Conservation (phyloP, 2,888 invertebrate species). For the Ennomos erosarius region DNA sequence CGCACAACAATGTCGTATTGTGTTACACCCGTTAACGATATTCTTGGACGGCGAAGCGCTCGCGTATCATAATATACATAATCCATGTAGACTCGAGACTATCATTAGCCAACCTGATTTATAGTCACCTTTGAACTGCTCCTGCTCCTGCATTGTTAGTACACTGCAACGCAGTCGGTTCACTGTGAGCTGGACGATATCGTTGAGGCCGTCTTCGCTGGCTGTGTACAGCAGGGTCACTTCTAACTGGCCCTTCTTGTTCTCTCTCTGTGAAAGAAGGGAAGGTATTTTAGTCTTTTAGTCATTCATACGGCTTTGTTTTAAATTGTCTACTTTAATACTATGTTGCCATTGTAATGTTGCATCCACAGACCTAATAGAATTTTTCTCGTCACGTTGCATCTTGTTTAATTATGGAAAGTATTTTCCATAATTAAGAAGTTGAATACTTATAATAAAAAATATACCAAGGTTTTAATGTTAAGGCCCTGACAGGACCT, state of each 20-base stretch:
- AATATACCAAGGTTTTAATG: too few relatives aligned
- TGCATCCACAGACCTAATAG: too few relatives aligned
- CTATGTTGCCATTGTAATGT: too few relatives aligned
- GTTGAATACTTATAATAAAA: too few relatives aligned
- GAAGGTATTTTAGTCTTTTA: slow-evolving; percentile 10
- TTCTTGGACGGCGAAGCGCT: slow-evolving; percentile 7
- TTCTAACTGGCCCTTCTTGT: slow-evolving; percentile 88
- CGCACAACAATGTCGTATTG: slow-evolving; percentile 31
- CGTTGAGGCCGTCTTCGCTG: slow-evolving; percentile 88
- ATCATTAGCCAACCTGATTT: slow-evolving; percentile 33
- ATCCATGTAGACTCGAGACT: not conserved
- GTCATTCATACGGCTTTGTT: not conserved
- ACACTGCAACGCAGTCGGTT: slow-evolving; percentile 88
- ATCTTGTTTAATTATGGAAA: too few relatives aligned
- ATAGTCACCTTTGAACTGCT: slow-evolving; percentile 86
- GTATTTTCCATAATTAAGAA: too few relatives aligned
- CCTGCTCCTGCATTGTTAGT: slow-evolving; percentile 90
- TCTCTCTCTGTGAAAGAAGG: slow-evolving; percentile 86
- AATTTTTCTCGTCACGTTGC: too few relatives aligned
- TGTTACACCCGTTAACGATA: slow-evolving; percentile 30
- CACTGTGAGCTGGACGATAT: slow-evolving; percentile 86
- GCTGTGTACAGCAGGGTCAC: slow-evolving; percentile 87
- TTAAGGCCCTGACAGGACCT: too few relatives aligned
- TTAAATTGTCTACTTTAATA: too few relatives aligned
- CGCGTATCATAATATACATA: slow-evolving; percentile 25